Base-by-base conservation (phyloP, 2,888 invertebrate genomes). In the Aphidius colemani region DNA sequence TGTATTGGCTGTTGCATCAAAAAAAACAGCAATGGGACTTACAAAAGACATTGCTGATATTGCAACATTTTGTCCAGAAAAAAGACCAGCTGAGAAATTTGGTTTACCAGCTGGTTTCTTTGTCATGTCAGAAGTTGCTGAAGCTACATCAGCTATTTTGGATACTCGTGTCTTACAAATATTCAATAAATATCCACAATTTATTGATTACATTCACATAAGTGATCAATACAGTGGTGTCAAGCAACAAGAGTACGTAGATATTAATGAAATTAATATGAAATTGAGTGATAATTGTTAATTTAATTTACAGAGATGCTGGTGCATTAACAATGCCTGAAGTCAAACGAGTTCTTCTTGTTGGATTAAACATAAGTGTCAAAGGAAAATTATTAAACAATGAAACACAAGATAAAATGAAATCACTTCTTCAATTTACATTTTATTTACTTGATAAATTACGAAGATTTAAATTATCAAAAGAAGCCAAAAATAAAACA, bases 211-310 rank as follows among this genome's bases (percentile, higher is more conserved):
- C 83, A 92, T 99, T 82, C 98, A 99, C 85, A 89, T 99, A 77
- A 97, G 98, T 62, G 99, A 99, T 85, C 94, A 97, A 79, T 99
- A 90, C 85, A 91, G 93, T 71, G 98, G 98, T 46, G 88, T 89
- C 41, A 94, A 96, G 82, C 91, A 91, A 79, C 90, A 91, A 77
- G 98, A 98, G 90, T 93, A 83, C 88, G 92, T 86, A 69, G 72
- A 39, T 4, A 53, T 59, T 65, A 53, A 49, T 62, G 1, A 10
- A 7, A 66, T 53, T 53, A 53, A 43, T 50, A 46, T 51, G 39
- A 11, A 61, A 63, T 65, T 43, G n/a, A n/a, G 2, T 10, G 30
- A 45, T 49, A 30, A 43, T 53, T n/a, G n/a, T 48, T 51, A 43
- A 18, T 56, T 53, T 46, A 57, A 51, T 57, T 59, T 18, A 10